Base-by-base conservation (phyloP, 1,140 invertebrate species). In the Lordiphosa stackelbergi region DNA sequence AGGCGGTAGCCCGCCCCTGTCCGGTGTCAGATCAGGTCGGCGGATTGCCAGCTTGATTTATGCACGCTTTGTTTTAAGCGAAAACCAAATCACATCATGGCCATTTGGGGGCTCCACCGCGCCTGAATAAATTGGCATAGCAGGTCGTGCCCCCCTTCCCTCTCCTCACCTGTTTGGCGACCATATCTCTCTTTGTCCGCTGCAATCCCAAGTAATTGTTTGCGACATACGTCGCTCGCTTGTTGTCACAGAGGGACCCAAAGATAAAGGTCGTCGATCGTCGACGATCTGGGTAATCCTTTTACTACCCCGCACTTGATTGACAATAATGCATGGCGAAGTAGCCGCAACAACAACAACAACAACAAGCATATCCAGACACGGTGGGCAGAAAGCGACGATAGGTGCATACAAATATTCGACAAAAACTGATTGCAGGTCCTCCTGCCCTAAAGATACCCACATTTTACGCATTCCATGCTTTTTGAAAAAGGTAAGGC, bases 241-340 rank as follows among this genome's bases (percentile, higher is more conserved):
- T 72, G 79, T 85, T 85, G 79, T 85, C 79, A 85, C 68, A 53
- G 52, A 53, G 54, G 71, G 53, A 41, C 37, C 43, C 62, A 42
- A 53, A 58, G 60, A 72, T 66, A 77, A 83, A 83, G 77, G 64
- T 81, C 77, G 62, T 81, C 77, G 62, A 65, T 73, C 62, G 58
- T 64, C 53, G 52, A 48, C 55, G 54, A 66, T 53, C 57, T 42
- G 79, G 61, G 55, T 79, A 79, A 79, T 79, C 75, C 75, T 79
- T 75, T 75, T 70, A 75, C 73, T 75, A 75, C 73, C 70, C 58
- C 64, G 54, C 79, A 69, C 52, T 85, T 85, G 81, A 85, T 85
- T 85, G 81, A 85, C 81, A 85, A 85, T 85, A 85, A 85, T 85
- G 73, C 79, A 84, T 85, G 77, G 77, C 79, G 75, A 79, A 81